These are phyloP conservation scores for Perizoma affinitatum DNA, from an alignment of 2,888 invertebrate species.

Conservation along the genomic window DNA sequence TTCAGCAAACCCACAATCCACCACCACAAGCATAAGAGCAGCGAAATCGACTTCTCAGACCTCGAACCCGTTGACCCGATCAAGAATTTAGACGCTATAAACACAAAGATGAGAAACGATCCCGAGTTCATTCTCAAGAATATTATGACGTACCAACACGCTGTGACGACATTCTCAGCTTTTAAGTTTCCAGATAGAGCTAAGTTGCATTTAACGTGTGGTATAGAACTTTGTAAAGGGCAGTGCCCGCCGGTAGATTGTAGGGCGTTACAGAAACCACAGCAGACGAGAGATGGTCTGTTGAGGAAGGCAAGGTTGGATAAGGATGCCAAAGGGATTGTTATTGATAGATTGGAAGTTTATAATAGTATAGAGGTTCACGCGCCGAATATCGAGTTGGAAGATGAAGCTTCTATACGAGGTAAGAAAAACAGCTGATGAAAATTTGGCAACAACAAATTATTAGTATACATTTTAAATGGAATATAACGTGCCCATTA, in stretches of 20 bases:
- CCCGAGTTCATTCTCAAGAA: constrained; percentile 72
- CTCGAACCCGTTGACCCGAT: constrained; percentile 63
- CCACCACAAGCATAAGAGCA: constrained; percentile 64
- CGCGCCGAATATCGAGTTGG: constrained; percentile 90
- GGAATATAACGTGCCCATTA: too few species aligned
- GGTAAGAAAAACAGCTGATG: constrained; percentile 49
- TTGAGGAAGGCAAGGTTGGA: constrained; percentile 75
- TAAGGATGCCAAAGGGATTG: constrained; percentile 81
- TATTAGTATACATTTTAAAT: too few species aligned
- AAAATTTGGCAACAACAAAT: too few species aligned
- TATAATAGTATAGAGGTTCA: constrained; percentile 92
- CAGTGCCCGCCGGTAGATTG: constrained; percentile 86
- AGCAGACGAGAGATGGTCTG: constrained; percentile 74
- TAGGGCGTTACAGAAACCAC: constrained; percentile 70
- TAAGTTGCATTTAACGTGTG: constrained; percentile 90
- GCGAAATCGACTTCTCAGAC: constrained; percentile 70
- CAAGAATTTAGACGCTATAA: constrained; percentile 61
- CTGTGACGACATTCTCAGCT: constrained; percentile 88
- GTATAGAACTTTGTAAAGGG: constrained; percentile 89
- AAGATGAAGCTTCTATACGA: constrained; percentile 83
- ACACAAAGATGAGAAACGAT: constrained; percentile 60
- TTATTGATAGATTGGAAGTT: constrained; percentile 88
- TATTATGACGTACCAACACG: constrained; percentile 81
- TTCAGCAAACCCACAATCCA: constrained; percentile 82
- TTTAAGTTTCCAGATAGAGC: constrained; percentile 93